Evolutionary conservation across 2,888 invertebrate genomes (phyloP), one percentile per base, ranked within the genome.

Genomic region (Hyppa rectilinea): DNA sequence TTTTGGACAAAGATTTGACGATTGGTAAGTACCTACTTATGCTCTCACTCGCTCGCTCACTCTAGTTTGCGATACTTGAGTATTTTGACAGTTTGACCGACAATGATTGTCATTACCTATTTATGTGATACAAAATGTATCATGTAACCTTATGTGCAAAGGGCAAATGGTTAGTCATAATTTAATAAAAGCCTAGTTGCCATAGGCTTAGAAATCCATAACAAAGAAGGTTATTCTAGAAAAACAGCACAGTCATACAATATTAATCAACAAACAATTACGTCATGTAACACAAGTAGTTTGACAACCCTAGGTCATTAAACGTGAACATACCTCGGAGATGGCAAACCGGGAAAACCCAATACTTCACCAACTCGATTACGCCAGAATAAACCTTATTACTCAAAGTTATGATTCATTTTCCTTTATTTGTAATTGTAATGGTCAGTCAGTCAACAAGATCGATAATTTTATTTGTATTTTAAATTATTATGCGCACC

Each of bases 271-370:
- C 45, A 45, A 56, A 61, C 34, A 50, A 61, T 75, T 71, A 78
- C 78, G 58, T 75, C 75, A 62, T 78, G 5, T 17, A 20, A 38
- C 58, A 49, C 58, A 56, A 66, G 70, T 80, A 45, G 60, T 62
- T 66, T 73, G 78, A 63, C 81, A 85, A 72, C 85, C 85, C 83
- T 84, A 60, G 74, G 68, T 77, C 70, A 71, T 72, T 68, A 82
- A 53, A 71, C 67, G 59, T 55, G 53, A n/a, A 58, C 55, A 65
- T 47, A 38, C 23, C 43, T 55, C 49, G 20, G 47, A 47, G 47
- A 66, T 31, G 60, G 73, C 58, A 50, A 56, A 49, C 67, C 38
- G 69, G 85, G 80, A 74, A 78, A 85, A 84, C 67, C 82, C 72
- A 60, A 61, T 36, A 40, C 38, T 45, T 53, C 52, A n/a, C 4